Conservation (phyloP, 2,797 vertebrate genomes). For the Chiloscyllium punctatum region DNA sequence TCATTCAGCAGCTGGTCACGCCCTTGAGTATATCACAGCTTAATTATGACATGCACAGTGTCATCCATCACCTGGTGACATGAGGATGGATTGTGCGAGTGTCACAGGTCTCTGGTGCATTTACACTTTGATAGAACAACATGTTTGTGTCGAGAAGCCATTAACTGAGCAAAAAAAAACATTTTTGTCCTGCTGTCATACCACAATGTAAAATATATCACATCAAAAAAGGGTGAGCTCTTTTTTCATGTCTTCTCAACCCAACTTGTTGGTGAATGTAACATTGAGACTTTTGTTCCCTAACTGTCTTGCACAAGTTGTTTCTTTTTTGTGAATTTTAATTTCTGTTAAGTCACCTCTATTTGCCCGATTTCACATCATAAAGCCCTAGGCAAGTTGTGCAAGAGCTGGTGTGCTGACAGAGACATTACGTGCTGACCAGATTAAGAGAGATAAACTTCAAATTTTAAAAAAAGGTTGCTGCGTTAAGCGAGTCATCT, state of each 20-base stretch:
- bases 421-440: slow-evolving; percentile 42
- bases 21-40: background rate
- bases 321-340: background rate
- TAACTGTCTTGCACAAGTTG: no score
- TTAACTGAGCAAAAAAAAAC: slow-evolving; percentile 4
- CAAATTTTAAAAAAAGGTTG: slow-evolving; percentile 38
- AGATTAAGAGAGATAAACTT: slow-evolving; percentile 41
- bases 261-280: background rate
- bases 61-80: background rate
- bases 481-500: slow-evolving; percentile 40
- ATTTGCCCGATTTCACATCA: background rate
- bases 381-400: background rate
- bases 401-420: background rate
- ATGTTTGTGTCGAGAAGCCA: slow-evolving; percentile 11
- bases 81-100: background rate
- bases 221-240: background rate
- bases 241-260: background rate
- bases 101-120: background rate
- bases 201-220: background rate
- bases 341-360: slow-evolving; percentile 35
- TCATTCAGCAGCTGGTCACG: background rate
- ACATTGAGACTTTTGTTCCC: background rate
- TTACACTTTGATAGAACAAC: background rate
- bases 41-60: background rate
- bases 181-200: slow-evolving; percentile 26